A percentile compares a stretch with the other conserved stretches of the same genome.
Conservation (phyloP, 2,113 vertebrate genomes). For the Illadopsis cleaveri region DNA sequence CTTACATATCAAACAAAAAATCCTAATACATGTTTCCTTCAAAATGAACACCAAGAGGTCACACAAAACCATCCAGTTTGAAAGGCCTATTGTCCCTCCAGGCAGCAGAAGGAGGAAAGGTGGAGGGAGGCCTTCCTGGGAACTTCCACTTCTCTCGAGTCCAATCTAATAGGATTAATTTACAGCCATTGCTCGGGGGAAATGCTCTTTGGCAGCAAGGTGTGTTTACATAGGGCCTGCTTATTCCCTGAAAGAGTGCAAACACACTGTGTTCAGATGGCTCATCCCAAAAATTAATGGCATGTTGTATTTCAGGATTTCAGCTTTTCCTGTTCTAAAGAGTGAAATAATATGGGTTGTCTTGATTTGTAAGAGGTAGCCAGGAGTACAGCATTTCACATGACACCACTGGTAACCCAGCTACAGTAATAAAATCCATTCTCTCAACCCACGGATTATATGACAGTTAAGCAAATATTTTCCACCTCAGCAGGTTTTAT, state of each 20-base stretch:
- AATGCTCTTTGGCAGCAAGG: background rate
- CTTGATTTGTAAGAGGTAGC: background rate
- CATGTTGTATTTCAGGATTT: background rate
- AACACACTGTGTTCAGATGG: background rate
- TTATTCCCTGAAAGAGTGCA: background rate
- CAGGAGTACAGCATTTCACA: background rate
- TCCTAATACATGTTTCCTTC: background rate
- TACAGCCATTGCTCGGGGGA: background rate
- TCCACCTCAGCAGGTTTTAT: background rate
- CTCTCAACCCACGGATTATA: background rate
- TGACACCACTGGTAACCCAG: fast-evolving
- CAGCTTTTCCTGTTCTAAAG: background rate
- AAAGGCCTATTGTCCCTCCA: fast-evolving
- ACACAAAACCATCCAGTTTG: background rate
- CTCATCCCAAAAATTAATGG: background rate
- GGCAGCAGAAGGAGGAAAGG: background rate
- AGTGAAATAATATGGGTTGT: background rate
- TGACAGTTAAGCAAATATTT: background rate
- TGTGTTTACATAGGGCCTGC: background rate
- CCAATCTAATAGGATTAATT: background rate
- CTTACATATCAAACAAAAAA: background rate
- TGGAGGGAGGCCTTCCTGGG: background rate
- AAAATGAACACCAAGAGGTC: background rate
- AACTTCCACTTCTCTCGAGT: background rate
- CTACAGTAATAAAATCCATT: background rate